Percentiles rank a stretch among this genome's conserved stretches.
These are phyloP conservation scores for Hydrolagus affinis DNA, from an alignment of 2,113 vertebrate species.

Conservation along the genomic window DNA sequence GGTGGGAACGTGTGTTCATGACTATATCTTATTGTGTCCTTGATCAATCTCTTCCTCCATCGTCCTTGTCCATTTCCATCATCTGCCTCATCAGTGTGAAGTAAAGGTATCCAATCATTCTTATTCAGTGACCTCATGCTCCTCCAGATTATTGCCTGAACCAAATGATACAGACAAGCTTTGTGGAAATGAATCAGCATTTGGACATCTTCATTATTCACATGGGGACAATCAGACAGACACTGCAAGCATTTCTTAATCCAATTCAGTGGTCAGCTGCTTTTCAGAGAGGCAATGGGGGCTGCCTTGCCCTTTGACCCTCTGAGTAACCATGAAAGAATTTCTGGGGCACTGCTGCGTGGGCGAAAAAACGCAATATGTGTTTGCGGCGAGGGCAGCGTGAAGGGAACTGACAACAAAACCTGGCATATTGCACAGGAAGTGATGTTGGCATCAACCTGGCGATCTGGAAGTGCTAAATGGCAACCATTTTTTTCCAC, in stretches of 20 bases:
- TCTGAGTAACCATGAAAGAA: not conserved
- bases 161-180: not conserved
- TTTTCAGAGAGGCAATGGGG: not conserved
- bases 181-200: slow-evolving; percentile 24
- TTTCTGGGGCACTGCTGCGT: not conserved
- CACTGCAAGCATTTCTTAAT: not conserved
- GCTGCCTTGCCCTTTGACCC: not conserved
- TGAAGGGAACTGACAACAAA: not conserved
- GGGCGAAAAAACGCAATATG: not conserved
- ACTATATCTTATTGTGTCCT: not conserved
- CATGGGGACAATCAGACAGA: slow-evolving; percentile 7
- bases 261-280: not conserved
- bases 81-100: not conserved
- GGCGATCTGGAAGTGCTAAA: no score
- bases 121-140: not conserved
- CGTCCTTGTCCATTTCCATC: not conserved
- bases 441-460: no score
- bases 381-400: not conserved
- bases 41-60: not conserved
- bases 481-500: no score
- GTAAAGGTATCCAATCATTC: not conserved
- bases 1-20: not conserved
- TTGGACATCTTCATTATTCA: slow-evolving; percentile 21
- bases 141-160: not conserved
- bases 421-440: no score